Evolutionary conservation across 2,888 invertebrate genomes (phyloP).

Genomic region (Lampropteryx suffumata): DNA sequence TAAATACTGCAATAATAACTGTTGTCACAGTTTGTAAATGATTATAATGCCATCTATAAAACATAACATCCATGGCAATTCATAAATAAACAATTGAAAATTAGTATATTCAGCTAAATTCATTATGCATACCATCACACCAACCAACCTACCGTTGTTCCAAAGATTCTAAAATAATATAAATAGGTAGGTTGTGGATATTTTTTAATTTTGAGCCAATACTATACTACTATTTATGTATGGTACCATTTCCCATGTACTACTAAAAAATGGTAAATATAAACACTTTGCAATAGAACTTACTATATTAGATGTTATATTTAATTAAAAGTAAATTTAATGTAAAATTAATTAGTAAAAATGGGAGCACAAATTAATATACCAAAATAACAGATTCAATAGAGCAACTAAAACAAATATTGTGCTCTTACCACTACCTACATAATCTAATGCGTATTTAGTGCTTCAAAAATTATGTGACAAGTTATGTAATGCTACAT

Average conservation of each 20-base stretch:
- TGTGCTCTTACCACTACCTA: constrained; percentile 23
- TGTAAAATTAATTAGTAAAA: not conserved
- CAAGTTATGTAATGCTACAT: constrained; percentile 7
- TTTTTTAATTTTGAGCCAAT: too few species aligned
- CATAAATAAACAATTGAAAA: not conserved
- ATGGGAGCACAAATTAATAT: not conserved
- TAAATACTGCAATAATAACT: too few species aligned
- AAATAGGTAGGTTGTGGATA: too few species aligned
- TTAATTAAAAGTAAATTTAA: not conserved
- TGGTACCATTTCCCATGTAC: too few species aligned
- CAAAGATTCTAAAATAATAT: too few species aligned
- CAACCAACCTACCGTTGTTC: too few species aligned
- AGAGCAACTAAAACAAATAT: constrained; percentile 28
- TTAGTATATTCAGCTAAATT: too few species aligned
- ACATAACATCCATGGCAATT: not conserved
- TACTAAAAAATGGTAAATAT: too few species aligned
- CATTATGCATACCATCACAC: too few species aligned
- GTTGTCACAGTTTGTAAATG: too few species aligned
- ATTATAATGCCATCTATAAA: not conserved
- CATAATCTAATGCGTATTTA: not conserved
- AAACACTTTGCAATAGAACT: not conserved
- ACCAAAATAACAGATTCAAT: not conserved
- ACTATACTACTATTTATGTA: too few species aligned
- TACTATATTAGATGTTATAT: not conserved
- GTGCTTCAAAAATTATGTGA: constrained; percentile 17